Conservation (phyloP, 2,113 vertebrate species). For the Mirza zaza region DNA sequence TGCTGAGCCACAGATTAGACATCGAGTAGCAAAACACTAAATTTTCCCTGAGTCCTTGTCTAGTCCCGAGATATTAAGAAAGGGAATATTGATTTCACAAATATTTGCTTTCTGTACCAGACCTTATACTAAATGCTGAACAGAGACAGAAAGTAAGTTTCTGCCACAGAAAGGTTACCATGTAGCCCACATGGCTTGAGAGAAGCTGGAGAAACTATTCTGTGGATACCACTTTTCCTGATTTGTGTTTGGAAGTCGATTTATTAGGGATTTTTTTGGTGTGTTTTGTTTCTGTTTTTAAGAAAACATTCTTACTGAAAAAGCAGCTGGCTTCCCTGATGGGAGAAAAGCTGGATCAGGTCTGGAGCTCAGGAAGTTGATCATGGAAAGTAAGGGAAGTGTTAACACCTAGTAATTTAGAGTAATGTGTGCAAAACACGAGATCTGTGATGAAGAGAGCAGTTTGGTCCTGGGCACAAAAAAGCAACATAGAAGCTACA, state of each 20-base stretch:
- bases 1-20: background rate
- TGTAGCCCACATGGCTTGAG: background rate
- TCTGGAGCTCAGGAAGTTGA: background rate
- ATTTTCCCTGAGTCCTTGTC: background rate
- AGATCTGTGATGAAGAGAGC: background rate
- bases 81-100: background rate
- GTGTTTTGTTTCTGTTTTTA: constrained; percentile 10
- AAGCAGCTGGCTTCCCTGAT: background rate
- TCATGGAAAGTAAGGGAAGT: background rate
- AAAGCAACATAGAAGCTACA: background rate
- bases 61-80: background rate
- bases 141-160: background rate
- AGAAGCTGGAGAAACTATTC: background rate
- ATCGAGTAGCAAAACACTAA: background rate
- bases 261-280: background rate
- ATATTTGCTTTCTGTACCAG: background rate
- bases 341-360: background rate
- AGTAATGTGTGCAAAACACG: background rate
- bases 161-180: background rate
- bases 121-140: background rate
- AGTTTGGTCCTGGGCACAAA: background rate
- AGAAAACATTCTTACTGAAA: constrained; percentile 15
- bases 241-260: constrained; percentile 13
- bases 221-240: background rate
- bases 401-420: background rate